Percentiles rank a stretch among this genome's conserved stretches.
These are phyloP conservation scores for Campylomormyrus tamandua DNA, from an alignment of 2,113 vertebrate genomes.

Conservation along the genomic window DNA sequence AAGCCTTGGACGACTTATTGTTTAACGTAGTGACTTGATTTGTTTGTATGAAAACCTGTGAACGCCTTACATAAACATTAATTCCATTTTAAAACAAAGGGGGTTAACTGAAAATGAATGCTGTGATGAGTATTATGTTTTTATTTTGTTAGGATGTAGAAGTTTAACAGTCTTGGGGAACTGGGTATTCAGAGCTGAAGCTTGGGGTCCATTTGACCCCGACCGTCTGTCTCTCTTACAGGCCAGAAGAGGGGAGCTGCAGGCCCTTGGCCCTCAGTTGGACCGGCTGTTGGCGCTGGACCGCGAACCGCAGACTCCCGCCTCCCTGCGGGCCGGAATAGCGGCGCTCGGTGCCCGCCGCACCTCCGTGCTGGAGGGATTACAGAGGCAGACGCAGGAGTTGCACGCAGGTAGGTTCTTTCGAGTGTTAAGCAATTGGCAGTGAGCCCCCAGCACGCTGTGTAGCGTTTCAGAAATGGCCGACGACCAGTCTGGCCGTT, in stretches of 20 bases:
- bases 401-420: constrained; percentile 58
- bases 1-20: not conserved
- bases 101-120: not conserved
- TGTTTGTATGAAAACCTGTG: not conserved
- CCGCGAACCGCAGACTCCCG: constrained; percentile 40
- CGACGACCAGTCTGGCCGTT: not conserved
- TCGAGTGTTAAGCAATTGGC: not conserved
- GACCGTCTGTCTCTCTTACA: not conserved
- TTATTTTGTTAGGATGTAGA: not conserved
- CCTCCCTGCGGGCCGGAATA: constrained; percentile 61
- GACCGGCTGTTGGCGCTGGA: constrained; percentile 57
- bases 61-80: not conserved
- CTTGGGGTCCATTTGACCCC: too few relatives aligned
- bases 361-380: constrained; percentile 51
- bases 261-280: constrained; percentile 48
- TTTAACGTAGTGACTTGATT: not conserved
- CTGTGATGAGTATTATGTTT: not conserved
- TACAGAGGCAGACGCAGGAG: constrained; percentile 57
- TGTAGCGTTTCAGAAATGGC: not conserved
- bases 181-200: not conserved
- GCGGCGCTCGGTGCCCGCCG: constrained; percentile 52
- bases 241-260: constrained; percentile 45
- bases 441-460: not conserved
- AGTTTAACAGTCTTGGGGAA: not conserved
- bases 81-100: not conserved